These are phyloP conservation scores for Melanotaenia nigrans DNA, from an alignment of 2,797 vertebrate species.

Conservation along the genomic window DNA sequence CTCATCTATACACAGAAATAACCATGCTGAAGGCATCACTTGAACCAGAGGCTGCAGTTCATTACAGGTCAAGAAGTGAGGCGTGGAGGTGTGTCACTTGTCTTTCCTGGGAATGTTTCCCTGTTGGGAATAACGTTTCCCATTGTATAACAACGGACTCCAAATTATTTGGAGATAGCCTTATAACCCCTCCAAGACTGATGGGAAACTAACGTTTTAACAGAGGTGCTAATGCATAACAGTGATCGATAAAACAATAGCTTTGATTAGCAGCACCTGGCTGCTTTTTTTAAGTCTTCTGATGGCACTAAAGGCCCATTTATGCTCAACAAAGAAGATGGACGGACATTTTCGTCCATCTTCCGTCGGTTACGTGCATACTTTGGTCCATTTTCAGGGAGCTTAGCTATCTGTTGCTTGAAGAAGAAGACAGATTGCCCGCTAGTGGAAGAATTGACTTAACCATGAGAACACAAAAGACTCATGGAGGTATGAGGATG, in stretches of 20 bases:
- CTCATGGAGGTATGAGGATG: too few relatives aligned
- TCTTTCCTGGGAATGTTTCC: not conserved
- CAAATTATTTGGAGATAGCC: not conserved
- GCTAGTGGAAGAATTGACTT: too few relatives aligned
- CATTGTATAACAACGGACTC: not conserved
- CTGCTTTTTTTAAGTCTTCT: not conserved
- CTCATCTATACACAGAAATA: not conserved
- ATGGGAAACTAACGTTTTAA: not conserved
- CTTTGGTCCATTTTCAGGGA: too few relatives aligned
- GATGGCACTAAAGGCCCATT: not conserved
- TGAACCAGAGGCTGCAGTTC: slow-evolving; percentile 25
- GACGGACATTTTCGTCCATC: too few relatives aligned
- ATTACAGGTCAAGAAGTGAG: slow-evolving; percentile 50
- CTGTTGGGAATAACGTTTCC: not conserved
- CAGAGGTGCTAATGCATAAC: not conserved
- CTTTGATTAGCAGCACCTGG: not conserved
- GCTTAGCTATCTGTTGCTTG: too few relatives aligned
- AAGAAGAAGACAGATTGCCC: too few relatives aligned
- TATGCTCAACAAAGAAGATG: too few relatives aligned
- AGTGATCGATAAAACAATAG: not conserved
- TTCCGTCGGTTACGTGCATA: too few relatives aligned
- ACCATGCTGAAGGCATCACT: not conserved
- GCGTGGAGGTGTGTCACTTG: not conserved
- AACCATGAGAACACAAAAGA: too few relatives aligned
- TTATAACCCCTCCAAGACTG: not conserved